phyloP scores from a whole-genome alignment of 2,888 invertebrate species.

The Microplitis manilae region DNA sequence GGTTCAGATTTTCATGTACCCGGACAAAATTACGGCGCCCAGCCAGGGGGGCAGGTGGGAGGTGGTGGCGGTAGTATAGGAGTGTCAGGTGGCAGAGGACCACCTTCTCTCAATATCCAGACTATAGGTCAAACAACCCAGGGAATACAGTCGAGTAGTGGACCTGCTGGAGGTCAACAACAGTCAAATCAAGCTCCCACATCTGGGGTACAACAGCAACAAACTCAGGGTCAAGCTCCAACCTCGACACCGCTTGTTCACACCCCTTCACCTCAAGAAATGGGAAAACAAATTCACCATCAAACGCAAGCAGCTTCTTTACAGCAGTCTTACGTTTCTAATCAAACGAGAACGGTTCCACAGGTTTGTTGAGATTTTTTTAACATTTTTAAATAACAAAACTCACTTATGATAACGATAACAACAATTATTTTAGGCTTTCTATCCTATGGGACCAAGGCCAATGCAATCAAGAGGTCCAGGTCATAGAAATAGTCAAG shows the following conservation, averaged over 20 bases:
- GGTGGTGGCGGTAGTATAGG: constrained; percentile 67
- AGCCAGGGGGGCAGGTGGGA: constrained; percentile 69
- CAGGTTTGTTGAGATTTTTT: constrained; percentile 54
- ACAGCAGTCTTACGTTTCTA: constrained; percentile 60
- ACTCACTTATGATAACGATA: constrained; percentile 5
- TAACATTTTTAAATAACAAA: not conserved
- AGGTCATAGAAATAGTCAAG: constrained; percentile 63
- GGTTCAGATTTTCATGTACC: constrained; percentile 70
- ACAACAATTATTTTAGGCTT: constrained; percentile 51
- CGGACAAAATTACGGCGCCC: constrained; percentile 68
- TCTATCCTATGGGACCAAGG: constrained; percentile 60
- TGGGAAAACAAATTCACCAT: constrained; percentile 68
- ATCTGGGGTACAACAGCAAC: constrained; percentile 64
- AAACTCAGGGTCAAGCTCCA: constrained; percentile 64
- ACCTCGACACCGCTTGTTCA: constrained; percentile 66
- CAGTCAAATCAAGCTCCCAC: constrained; percentile 59
- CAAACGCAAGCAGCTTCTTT: constrained; percentile 61
- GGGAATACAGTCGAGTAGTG: constrained; percentile 64
- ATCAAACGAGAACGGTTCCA: constrained; percentile 58
- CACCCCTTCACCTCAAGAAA: constrained; percentile 65
- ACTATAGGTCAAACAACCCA: constrained; percentile 64
- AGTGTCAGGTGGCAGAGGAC: constrained; percentile 66
- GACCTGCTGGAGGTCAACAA: constrained; percentile 58
- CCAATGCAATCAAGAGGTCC: constrained; percentile 63
- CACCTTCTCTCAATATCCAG: constrained; percentile 64